A percentile compares a stretch with the other conserved stretches of the same genome.
These are phyloP conservation scores for Melanostigma gelatinosum DNA, from an alignment of 2,113 vertebrate species.

Conservation along the genomic window DNA sequence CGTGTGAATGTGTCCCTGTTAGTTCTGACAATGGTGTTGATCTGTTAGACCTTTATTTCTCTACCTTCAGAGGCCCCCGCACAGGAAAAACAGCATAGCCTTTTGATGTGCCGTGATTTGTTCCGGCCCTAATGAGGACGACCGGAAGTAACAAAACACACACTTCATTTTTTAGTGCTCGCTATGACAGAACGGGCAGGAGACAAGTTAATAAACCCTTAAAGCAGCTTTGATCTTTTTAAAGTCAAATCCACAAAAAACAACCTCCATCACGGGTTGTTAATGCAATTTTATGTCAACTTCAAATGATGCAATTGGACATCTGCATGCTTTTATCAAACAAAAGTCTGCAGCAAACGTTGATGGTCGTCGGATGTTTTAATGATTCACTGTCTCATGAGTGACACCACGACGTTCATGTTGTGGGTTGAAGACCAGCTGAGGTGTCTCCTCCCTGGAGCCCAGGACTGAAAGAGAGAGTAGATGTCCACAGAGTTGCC, in stretches of 20 bases:
- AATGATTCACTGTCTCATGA: not conserved
- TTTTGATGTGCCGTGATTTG: conserved; percentile 38
- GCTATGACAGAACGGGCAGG: not conserved
- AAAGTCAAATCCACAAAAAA: not conserved
- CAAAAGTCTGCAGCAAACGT: not conserved
- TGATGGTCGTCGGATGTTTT: not conserved
- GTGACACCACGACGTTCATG: conserved; percentile 14
- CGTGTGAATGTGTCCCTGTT: conserved; percentile 36
- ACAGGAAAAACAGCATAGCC: conserved; percentile 29
- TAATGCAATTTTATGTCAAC: conserved; percentile 16
- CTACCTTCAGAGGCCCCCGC: conserved; percentile 21
- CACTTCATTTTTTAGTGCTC: not conserved
- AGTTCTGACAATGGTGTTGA: conserved; percentile 45
- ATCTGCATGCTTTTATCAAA: conserved; percentile 20
- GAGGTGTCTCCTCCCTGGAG: conserved; percentile 8
- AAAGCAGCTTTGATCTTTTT: not conserved
- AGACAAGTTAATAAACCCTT: conserved; percentile 20
- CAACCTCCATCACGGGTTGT: not conserved
- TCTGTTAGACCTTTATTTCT: conserved; percentile 44
- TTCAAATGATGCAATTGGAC: conserved; percentile 51
- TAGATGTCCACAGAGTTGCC: conserved; percentile 63
- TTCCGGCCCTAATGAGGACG: conserved; percentile 42
- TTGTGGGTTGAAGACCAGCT: conserved; percentile 18
- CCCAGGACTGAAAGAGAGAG: conserved; percentile 44
- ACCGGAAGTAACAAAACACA: conserved; percentile 38